phyloP scores from a whole-genome alignment of 2,113 vertebrate species.

The Neoarius graeffei region DNA sequence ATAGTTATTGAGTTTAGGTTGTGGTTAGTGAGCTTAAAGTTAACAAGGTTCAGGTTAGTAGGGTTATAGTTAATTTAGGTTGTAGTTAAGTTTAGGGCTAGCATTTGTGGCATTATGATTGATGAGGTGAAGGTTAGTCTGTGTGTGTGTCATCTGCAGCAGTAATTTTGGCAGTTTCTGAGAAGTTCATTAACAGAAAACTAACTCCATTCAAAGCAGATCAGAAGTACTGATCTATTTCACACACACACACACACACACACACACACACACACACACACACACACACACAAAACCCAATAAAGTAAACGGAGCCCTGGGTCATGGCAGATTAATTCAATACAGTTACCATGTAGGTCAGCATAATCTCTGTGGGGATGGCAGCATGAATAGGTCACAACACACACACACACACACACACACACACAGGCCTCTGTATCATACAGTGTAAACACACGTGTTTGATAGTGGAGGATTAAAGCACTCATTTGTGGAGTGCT shows the following conservation, averaged over 20 bases:
- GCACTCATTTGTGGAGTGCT: not conserved
- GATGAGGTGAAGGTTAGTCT: not conserved
- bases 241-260: slow-evolving; percentile 6
- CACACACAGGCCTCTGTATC: not conserved
- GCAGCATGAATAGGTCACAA: slow-evolving; percentile 21
- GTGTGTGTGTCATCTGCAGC: not conserved
- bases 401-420: slow-evolving; percentile 12
- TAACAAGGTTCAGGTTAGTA: not conserved
- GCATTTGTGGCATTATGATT: not conserved
- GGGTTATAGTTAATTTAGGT: not conserved
- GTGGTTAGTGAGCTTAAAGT: not conserved
- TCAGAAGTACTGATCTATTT: not conserved
- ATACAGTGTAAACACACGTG: not conserved
- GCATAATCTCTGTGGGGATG: slow-evolving; percentile 59
- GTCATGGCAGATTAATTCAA: slow-evolving; percentile 66
- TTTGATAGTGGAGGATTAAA: not conserved
- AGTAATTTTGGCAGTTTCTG: not conserved
- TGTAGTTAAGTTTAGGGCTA: not conserved
- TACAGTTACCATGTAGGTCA: slow-evolving; percentile 69
- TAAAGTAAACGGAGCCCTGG: slow-evolving; percentile 56
- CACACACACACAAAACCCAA: slow-evolving; percentile 33
- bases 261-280: slow-evolving; percentile 1
- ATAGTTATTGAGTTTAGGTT: not conserved
- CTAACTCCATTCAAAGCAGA: slow-evolving; percentile 11
- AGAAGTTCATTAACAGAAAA: slow-evolving; percentile 17